These are phyloP conservation scores for Nicator chloris DNA, from an alignment of 2,113 vertebrate species.

Conservation along the genomic window DNA sequence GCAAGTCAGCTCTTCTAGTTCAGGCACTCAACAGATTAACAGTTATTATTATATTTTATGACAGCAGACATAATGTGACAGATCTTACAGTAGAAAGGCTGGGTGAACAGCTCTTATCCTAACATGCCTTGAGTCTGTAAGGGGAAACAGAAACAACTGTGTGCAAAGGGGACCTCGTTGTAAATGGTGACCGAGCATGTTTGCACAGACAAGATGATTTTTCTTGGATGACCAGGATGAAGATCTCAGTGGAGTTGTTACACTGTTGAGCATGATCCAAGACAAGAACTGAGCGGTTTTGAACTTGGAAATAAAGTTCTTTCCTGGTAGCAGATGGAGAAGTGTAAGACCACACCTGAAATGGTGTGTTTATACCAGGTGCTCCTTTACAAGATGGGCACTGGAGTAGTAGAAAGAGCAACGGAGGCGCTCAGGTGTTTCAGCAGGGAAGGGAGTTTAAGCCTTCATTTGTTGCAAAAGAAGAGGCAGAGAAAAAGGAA, in stretches of 20 bases:
- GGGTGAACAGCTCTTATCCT: not conserved
- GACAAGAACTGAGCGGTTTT: not conserved
- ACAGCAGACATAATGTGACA: not conserved
- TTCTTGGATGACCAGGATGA: not conserved
- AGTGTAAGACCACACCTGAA: slow-evolving; percentile 29
- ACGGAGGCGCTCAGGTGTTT: not conserved
- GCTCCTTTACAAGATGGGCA: not conserved
- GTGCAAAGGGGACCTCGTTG: accelerated
- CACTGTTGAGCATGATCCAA: accelerated
- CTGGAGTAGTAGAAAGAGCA: slow-evolving; percentile 16
- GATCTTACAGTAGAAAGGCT: not conserved
- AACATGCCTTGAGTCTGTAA: not conserved
- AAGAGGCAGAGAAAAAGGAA: not conserved
- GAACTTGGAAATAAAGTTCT: not conserved
- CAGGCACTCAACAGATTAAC: not conserved
- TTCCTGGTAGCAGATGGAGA: not conserved
- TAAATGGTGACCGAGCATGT: not conserved
- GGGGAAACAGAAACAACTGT: not conserved
- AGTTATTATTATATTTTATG: not conserved
- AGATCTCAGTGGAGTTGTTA: not conserved
- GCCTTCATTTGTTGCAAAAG: not conserved
- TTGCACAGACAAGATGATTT: not conserved
- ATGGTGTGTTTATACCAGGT: slow-evolving; percentile 50
- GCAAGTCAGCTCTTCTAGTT: not conserved
- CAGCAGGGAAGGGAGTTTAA: not conserved